Conservation (phyloP, 2,113 vertebrate genomes). For the Pangasianodon gigas region DNA sequence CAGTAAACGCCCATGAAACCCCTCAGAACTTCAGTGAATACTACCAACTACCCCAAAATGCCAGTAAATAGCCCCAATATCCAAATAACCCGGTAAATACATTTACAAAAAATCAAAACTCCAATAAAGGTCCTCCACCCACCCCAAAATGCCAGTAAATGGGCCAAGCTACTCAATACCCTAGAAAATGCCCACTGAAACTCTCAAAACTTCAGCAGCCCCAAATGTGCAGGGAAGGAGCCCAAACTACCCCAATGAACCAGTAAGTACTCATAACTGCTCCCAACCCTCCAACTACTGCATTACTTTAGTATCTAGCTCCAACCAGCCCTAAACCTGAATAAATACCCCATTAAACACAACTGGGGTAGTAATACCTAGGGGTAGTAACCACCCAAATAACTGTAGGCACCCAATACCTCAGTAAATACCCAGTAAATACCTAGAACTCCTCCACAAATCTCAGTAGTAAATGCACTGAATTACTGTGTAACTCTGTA, state of each 20-base stretch:
- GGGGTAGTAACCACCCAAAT: not conserved
- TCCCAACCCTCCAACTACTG: not conserved
- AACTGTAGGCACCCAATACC: not conserved
- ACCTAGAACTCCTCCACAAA: not conserved
- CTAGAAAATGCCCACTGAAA: not conserved
- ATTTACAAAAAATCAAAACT: not conserved
- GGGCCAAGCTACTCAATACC: not conserved
- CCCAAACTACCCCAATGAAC: not conserved
- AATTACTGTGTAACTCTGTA: not conserved
- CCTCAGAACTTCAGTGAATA: too few species aligned
- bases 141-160: not conserved
- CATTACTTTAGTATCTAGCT: too few species aligned
- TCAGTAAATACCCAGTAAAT: not conserved
- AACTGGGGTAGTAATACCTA: not conserved
- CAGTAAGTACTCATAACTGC: not conserved
- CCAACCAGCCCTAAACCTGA: not conserved
- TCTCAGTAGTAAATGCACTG: not conserved
- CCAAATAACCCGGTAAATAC: not conserved
- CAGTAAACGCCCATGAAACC: not conserved
- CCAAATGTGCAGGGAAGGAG: not conserved
- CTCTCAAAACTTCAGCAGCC: not conserved
- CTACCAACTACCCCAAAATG: not conserved
- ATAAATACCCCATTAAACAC: not conserved
- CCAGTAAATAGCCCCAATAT: not conserved
- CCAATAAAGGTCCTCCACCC: not conserved